phyloP scores from a whole-genome alignment of 2,113 vertebrate genomes.

The Tetraodon nigroviridis region DNA sequence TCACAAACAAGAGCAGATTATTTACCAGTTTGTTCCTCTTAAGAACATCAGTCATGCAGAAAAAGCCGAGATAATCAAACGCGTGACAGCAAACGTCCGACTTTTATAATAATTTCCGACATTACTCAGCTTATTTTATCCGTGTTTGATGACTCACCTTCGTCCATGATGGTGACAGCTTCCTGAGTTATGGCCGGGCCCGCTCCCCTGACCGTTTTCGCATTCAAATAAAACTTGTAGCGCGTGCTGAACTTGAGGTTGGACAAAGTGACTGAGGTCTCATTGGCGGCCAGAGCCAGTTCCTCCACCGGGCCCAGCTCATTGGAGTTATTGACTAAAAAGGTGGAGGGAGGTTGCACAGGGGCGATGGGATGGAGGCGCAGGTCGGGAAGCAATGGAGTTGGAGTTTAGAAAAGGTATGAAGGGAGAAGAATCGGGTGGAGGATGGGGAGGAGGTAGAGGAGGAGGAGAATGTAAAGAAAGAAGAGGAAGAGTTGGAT shows the following conservation, averaged over 20 bases:
- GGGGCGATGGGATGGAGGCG: slow-evolving; percentile 28
- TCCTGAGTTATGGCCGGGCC: slow-evolving; percentile 86
- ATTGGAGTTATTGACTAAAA: slow-evolving; percentile 90
- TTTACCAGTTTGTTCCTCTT: too few species aligned
- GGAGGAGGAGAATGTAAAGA: too few species aligned
- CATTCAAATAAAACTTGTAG: slow-evolving; percentile 95
- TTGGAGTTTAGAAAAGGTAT: slow-evolving; percentile 8
- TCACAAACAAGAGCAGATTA: too few species aligned
- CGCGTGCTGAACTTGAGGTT: slow-evolving; percentile 92
- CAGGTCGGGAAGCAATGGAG: slow-evolving; percentile 21
- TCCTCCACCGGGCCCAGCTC: slow-evolving; percentile 86
- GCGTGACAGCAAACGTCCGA: too few species aligned
- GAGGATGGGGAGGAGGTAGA: too few species aligned
- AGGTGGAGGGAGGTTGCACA: slow-evolving; percentile 40
- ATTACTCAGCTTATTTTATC: background rate
- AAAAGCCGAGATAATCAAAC: too few species aligned
- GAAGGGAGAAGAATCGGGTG: too few species aligned
- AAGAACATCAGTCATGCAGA: too few species aligned
- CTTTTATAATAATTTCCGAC: too few species aligned
- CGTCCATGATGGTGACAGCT: slow-evolving; percentile 84
- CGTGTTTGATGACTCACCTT: slow-evolving; percentile 81
- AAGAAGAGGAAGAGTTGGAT: too few species aligned
- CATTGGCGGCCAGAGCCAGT: slow-evolving; percentile 86
- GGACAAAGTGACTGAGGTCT: slow-evolving; percentile 85
- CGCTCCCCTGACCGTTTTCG: slow-evolving; percentile 82